phyloP scores from a whole-genome alignment of 2,113 vertebrate genomes.

The Lepisosteus oculatus region DNA sequence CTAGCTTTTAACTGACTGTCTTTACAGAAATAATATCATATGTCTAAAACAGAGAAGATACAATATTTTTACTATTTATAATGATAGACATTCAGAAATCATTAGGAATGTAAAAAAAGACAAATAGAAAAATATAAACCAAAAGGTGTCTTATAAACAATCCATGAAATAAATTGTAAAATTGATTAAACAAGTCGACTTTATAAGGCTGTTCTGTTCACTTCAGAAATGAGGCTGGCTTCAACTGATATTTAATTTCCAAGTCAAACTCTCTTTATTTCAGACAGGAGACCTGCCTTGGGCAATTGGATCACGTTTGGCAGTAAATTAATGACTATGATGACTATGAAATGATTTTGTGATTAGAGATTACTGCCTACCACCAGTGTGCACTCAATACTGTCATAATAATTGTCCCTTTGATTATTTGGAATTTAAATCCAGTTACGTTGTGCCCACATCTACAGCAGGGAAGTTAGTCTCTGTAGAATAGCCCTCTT shows the following conservation, averaged over 20 bases:
- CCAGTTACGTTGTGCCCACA: constrained; percentile 39
- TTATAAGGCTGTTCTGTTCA: not conserved
- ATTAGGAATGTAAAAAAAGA: too few species aligned
- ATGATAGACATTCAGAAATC: too few species aligned
- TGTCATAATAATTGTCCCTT: constrained; percentile 54
- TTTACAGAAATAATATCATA: too few species aligned
- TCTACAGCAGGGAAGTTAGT: constrained; percentile 24
- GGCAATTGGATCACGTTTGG: constrained; percentile 58
- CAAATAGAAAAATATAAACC: too few species aligned
- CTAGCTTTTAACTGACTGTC: too few species aligned
- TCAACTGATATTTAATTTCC: constrained; percentile 50
- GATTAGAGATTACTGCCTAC: constrained; percentile 68
- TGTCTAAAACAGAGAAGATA: too few species aligned
- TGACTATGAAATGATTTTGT: too few species aligned
- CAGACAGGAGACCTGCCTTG: constrained; percentile 53
- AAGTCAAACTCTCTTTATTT: constrained; percentile 55
- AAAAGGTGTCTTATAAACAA: too few species aligned
- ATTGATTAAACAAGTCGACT: too few species aligned
- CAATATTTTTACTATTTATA: too few species aligned
- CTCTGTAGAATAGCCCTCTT: constrained; percentile 16
- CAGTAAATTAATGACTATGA: constrained; percentile 72
- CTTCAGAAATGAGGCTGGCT: constrained; percentile 29
- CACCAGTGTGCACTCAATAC: constrained; percentile 57
- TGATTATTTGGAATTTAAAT: constrained; percentile 60
- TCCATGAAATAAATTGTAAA: too few species aligned